phyloP scores from a whole-genome alignment of 2,113 vertebrate species.

The Gallinago media region DNA sequence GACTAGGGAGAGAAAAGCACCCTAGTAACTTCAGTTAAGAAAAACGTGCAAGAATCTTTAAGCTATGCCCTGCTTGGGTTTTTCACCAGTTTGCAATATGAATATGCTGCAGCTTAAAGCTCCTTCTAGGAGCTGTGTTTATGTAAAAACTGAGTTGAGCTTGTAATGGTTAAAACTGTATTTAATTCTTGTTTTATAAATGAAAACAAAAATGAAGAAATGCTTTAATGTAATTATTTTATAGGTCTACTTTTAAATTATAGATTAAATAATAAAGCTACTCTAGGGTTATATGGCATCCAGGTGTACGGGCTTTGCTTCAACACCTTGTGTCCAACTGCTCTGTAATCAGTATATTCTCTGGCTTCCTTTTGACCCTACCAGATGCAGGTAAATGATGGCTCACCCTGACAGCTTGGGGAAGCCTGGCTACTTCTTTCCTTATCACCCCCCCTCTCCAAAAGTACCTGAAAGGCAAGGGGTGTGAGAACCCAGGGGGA shows the following conservation, averaged over 20 bases:
- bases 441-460: neutral
- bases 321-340: neutral
- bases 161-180: constrained; percentile 79
- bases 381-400: neutral
- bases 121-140: constrained; percentile 64
- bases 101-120: constrained; percentile 73
- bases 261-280: constrained; percentile 84
- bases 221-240: constrained; percentile 85
- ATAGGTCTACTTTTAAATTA: constrained; percentile 84
- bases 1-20: neutral
- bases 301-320: constrained; percentile 46
- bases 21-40: constrained; percentile 10
- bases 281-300: constrained; percentile 73
- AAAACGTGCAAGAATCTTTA: constrained; percentile 20
- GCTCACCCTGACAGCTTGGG: neutral
- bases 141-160: constrained; percentile 77
- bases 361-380: neutral
- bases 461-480: neutral
- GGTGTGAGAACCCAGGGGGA: too few species aligned
- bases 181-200: constrained; percentile 85
- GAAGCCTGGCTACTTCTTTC: neutral
- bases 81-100: constrained; percentile 60
- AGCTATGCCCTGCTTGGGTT: constrained; percentile 17
- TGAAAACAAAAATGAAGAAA: constrained; percentile 78
- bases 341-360: neutral